Percentiles rank a stretch among this genome's conserved stretches.
These are phyloP conservation scores for Agapetus fuscipes DNA, from an alignment of 2,888 invertebrate genomes.

Conservation along the genomic window DNA sequence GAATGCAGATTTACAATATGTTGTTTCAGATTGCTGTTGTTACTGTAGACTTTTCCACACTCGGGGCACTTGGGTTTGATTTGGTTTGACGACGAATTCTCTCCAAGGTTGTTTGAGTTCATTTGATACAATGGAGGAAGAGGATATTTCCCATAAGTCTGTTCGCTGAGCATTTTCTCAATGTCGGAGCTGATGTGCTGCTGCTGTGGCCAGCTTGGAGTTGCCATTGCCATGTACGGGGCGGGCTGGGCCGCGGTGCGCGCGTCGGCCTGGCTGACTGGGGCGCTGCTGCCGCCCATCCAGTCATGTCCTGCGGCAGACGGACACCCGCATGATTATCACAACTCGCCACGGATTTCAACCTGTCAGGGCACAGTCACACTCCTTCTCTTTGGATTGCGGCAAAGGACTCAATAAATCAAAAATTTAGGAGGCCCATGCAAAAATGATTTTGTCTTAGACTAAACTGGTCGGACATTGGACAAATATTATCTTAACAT, in stretches of 20 bases:
- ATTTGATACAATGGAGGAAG: constrained; percentile 13
- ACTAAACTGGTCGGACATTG: no score
- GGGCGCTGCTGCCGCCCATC: constrained; percentile 29
- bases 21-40: constrained; percentile 60
- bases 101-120: constrained; percentile 8
- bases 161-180: constrained; percentile 24
- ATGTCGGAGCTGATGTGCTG: constrained; percentile 25
- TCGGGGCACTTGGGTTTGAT: constrained; percentile 54
- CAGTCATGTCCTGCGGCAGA: constrained; percentile 44
- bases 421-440: no score
- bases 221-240: constrained; percentile 23
- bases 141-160: constrained; percentile 18
- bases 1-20: constrained; percentile 61
- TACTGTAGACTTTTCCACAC: constrained; percentile 59
- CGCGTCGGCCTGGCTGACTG: constrained; percentile 24
- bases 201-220: constrained; percentile 24
- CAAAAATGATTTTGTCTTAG: no score
- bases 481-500: no score
- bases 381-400: constrained; percentile 5
- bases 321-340: constrained; percentile 27
- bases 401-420: not conserved
- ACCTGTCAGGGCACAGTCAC: constrained; percentile 11
- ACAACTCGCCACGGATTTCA: constrained; percentile 16
- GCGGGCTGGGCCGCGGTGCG: constrained; percentile 24
- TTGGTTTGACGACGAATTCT: constrained; percentile 23